Percentiles rank a stretch among this genome's conserved stretches.
These are phyloP conservation scores for Emberiza fucata DNA, from an alignment of 2,113 vertebrate genomes.

Conservation along the genomic window DNA sequence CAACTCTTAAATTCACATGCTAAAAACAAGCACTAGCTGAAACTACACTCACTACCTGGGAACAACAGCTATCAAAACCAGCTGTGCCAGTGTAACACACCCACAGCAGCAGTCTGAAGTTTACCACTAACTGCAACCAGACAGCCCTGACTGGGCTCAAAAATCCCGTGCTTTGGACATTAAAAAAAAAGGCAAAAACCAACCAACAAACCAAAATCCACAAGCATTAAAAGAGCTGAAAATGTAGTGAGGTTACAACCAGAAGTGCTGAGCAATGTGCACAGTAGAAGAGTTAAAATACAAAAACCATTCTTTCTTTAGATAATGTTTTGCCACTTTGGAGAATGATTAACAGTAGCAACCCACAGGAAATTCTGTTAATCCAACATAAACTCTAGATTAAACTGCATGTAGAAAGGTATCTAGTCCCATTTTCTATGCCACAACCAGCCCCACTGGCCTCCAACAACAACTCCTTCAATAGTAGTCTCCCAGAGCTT, in stretches of 20 bases:
- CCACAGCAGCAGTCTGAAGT: not conserved
- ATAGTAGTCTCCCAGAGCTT: not conserved
- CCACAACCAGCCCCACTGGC: not conserved
- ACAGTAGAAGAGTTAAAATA: not conserved
- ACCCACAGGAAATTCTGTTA: not conserved
- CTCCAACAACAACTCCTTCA: not conserved
- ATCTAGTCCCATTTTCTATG: not conserved
- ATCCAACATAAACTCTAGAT: not conserved
- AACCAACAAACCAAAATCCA: not conserved
- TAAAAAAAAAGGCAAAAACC: not conserved
- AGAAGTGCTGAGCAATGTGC: not conserved
- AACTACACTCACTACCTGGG: not conserved
- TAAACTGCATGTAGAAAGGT: not conserved
- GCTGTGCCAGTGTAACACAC: not conserved
- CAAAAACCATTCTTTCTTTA: not conserved
- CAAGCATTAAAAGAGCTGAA: not conserved
- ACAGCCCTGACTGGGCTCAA: not conserved
- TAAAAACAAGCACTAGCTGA: not conserved
- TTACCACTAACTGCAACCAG: not conserved
- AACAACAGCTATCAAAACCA: not conserved
- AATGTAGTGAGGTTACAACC: not conserved
- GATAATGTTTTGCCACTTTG: not conserved
- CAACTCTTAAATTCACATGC: not conserved
- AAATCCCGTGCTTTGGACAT: not conserved
- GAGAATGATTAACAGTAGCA: conserved; percentile 5